These are phyloP conservation scores for Pseudachorutes palmiensis DNA, from an alignment of 1,140 invertebrate species.

Conservation along the genomic window DNA sequence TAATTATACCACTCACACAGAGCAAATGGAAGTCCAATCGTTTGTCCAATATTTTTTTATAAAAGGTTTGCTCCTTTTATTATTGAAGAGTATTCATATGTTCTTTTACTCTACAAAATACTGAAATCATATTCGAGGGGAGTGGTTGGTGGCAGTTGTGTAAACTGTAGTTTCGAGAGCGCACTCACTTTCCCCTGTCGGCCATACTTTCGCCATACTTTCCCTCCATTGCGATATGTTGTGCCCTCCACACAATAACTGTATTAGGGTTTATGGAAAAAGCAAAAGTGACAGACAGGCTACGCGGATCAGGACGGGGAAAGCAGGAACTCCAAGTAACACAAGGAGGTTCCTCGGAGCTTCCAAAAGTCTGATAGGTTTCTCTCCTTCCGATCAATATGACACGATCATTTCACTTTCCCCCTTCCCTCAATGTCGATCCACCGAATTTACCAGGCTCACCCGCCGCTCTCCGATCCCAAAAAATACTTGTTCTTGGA, in stretches of 20 bases:
- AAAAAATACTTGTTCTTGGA: neutral
- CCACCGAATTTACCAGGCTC: neutral
- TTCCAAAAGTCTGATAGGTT: neutral
- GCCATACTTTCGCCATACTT: too few species aligned
- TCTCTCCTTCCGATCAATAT: neutral
- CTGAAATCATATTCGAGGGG: too few species aligned
- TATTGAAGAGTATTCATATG: too few species aligned
- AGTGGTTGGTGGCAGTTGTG: too few species aligned
- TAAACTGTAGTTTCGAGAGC: too few species aligned
- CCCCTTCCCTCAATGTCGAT: slow-evolving; percentile 4
- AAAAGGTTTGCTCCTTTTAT: too few species aligned
- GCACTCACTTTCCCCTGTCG: too few species aligned
- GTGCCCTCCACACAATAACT: slow-evolving; percentile 4
- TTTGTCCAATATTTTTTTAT: too few species aligned
- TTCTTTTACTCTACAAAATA: too few species aligned
- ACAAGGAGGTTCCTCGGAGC: neutral
- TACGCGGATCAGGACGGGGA: neutral
- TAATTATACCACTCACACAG: too few species aligned
- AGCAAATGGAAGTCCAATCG: too few species aligned
- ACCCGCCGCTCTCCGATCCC: neutral
- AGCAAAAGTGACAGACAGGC: slow-evolving; percentile 12
- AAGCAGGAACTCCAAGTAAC: neutral
- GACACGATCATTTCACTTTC: slow-evolving; percentile 4
- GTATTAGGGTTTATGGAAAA: slow-evolving; percentile 9
- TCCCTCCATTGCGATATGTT: too few species aligned